These are phyloP conservation scores for Sturmia bella DNA, from an alignment of 2,888 invertebrate genomes.

Conservation along the genomic window DNA sequence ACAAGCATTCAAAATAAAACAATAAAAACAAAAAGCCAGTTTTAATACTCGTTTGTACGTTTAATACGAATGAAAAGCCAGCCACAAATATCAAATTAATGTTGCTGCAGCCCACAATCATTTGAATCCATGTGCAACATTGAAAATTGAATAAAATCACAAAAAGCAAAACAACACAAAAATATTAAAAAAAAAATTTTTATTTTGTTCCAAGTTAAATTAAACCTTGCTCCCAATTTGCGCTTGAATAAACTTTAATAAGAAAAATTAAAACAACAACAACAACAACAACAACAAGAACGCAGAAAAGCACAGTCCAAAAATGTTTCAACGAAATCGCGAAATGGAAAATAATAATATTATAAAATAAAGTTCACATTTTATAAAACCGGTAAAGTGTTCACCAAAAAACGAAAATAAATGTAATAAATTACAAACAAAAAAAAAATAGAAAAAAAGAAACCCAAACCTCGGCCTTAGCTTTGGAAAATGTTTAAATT, in stretches of 20 bases:
- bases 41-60: conserved; percentile 28
- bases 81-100: conserved; percentile 68
- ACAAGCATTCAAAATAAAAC: conserved; percentile 36
- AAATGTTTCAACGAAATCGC: conserved; percentile 48
- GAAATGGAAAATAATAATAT: conserved; percentile 42
- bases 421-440: conserved; percentile 9
- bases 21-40: conserved; percentile 35
- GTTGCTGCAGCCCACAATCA: conserved; percentile 67
- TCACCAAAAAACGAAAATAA: conserved; percentile 32
- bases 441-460: conserved; percentile 40
- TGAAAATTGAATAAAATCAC: conserved; percentile 66
- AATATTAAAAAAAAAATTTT: conserved; percentile 63
- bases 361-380: conserved; percentile 46
- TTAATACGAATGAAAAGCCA: conserved; percentile 47
- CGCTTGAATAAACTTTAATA: conserved; percentile 72
- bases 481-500: conserved; percentile 53
- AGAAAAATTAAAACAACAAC: conserved; percentile 58
- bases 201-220: conserved; percentile 54
- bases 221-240: conserved; percentile 74
- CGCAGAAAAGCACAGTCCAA: conserved; percentile 47
- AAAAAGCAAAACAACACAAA: conserved; percentile 65
- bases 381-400: conserved; percentile 58
- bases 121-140: conserved; percentile 68
- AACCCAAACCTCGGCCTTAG: conserved; percentile 64
- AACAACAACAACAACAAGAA: conserved; percentile 25